Evolutionary conservation across 2,797 vertebrate species (phyloP).

Genomic region (Sebastes trivittatus): DNA sequence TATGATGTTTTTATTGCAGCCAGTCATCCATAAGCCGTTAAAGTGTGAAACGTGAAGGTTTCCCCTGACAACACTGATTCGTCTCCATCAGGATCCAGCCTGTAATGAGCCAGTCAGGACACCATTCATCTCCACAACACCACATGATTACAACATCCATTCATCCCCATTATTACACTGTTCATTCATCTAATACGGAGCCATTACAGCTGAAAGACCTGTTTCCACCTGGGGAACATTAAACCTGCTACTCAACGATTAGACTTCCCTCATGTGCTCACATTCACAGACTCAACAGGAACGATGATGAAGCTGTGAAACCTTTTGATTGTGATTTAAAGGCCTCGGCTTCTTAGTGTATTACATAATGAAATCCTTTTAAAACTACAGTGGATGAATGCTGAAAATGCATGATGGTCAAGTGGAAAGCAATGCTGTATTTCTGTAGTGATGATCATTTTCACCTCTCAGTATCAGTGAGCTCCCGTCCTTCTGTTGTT

Average conservation of each 20-base stretch:
- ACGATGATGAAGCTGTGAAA: not conserved
- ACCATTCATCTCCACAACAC: slow-evolving; percentile 32
- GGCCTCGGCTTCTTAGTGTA: not conserved
- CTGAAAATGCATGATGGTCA: not conserved
- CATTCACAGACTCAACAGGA: not conserved
- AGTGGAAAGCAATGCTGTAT: not conserved
- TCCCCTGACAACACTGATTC: slow-evolving; percentile 16
- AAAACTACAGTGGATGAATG: not conserved
- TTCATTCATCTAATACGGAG: slow-evolving; percentile 34
- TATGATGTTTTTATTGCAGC: not conserved
- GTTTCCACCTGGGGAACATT: slow-evolving; percentile 18
- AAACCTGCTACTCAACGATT: slow-evolving; percentile 4
- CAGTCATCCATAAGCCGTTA: slow-evolving; percentile 2
- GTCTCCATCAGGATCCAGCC: slow-evolving; percentile 18
- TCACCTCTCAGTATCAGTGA: not conserved
- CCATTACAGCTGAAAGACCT: slow-evolving; percentile 27
- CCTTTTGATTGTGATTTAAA: not conserved
- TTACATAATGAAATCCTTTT: not conserved
- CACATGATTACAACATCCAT: slow-evolving; percentile 28
- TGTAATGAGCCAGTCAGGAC: slow-evolving; percentile 29
- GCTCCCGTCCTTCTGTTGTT: not conserved
- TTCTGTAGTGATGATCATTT: not conserved
- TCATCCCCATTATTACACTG: slow-evolving; percentile 32
- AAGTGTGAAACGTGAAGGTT: slow-evolving; percentile 20
- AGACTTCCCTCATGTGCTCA: not conserved